Evolutionary conservation across 2,888 invertebrate genomes (phyloP).

Genomic region (Gymnosoma rotundatum): DNA sequence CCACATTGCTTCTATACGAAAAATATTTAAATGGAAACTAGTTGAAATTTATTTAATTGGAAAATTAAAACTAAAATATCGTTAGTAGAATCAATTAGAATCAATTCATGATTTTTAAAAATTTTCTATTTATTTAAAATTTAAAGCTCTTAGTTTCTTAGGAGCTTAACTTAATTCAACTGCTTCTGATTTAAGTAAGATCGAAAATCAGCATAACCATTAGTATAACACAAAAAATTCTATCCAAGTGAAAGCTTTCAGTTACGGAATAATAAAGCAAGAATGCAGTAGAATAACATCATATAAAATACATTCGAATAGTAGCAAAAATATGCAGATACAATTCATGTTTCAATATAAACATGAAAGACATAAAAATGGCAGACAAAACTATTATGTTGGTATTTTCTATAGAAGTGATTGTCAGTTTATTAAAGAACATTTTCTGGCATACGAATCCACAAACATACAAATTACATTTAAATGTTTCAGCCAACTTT

Average conservation of each 20-base stretch:
- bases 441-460: slow-evolving; percentile 5
- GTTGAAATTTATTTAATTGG: no score
- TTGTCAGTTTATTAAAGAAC: slow-evolving; percentile 34
- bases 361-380: slow-evolving; percentile 16
- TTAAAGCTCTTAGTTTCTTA: no score
- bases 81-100: no score
- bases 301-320: neutral
- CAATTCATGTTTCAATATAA: slow-evolving; percentile 7
- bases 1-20: no score
- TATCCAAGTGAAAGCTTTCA: neutral
- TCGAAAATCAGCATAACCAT: no score
- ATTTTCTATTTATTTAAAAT: no score
- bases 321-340: neutral
- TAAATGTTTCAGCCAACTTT: neutral
- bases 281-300: neutral
- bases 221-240: no score
- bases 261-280: neutral
- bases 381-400: slow-evolving; percentile 1
- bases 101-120: no score
- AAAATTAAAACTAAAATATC: no score
- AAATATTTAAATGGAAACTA: no score
- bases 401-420: slow-evolving; percentile 8
- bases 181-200: no score
- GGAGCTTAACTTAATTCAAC: no score
- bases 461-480: neutral